phyloP scores from a whole-genome alignment of 2,797 vertebrate species.

The Gastrophryne carolinensis region DNA sequence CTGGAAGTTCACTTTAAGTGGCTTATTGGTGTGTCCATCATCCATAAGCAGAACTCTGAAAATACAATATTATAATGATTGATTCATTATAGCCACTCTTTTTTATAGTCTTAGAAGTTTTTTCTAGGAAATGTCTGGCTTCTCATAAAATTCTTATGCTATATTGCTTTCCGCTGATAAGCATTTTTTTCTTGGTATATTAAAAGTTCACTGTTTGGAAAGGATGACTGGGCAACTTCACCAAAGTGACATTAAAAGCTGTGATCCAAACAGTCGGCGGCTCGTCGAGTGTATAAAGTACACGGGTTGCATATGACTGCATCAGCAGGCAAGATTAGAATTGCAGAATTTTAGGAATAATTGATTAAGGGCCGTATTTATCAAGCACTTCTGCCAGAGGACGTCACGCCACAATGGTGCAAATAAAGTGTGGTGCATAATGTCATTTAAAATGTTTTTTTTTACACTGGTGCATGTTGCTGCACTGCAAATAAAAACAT shows the following conservation, averaged over 20 bases:
- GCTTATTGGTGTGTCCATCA: not conserved
- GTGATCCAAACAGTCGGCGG: slow-evolving; percentile 12
- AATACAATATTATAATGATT: not conserved
- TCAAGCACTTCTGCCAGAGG: no score
- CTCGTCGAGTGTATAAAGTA: not conserved
- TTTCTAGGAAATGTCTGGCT: not conserved
- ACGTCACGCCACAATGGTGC: no score
- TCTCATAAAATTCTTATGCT: not conserved
- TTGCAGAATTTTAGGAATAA: no score
- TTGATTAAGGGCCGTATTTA: no score
- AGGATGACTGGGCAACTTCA: not conserved
- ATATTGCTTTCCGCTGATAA: not conserved
- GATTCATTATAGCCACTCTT: not conserved
- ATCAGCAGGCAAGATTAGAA: not conserved
- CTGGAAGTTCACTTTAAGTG: no score
- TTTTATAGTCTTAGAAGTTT: not conserved
- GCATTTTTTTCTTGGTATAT: not conserved
- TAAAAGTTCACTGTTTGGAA: not conserved
- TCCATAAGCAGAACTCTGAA: not conserved
- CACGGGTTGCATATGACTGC: not conserved
- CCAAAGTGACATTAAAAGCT: slow-evolving; percentile 28
- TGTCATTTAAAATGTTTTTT: no score
- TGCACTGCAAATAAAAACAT: no score
- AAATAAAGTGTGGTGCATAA: no score
- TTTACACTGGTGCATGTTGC: no score